phyloP scores from a whole-genome alignment of 2,113 vertebrate genomes.

The Ageneiosus marmoratus region DNA sequence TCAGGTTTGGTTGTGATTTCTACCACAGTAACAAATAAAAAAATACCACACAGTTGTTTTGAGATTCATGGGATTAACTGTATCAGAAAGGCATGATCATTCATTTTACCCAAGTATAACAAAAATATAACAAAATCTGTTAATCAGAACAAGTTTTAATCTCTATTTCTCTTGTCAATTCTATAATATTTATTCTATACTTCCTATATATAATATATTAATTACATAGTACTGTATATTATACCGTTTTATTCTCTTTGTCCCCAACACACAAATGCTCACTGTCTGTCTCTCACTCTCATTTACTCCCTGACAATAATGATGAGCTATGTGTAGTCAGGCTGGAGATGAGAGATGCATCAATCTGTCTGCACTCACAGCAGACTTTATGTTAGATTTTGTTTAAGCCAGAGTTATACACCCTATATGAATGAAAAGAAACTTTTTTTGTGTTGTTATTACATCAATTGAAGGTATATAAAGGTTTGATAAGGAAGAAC shows the following conservation, averaged over 20 bases:
- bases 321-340: constrained; percentile 55
- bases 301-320: constrained; percentile 46
- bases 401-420: constrained; percentile 43
- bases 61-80: not conserved
- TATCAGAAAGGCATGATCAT: not conserved
- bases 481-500: not conserved
- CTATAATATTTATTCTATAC: not conserved
- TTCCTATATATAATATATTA: not conserved
- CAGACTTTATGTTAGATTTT: constrained; percentile 53
- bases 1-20: not conserved
- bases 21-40: not conserved
- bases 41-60: not conserved
- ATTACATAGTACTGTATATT: not conserved
- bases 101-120: not conserved
- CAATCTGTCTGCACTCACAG: constrained; percentile 53
- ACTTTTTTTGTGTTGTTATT: constrained; percentile 10
- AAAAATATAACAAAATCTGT: not conserved
- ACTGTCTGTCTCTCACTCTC: not conserved
- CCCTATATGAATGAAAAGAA: not conserved
- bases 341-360: constrained; percentile 53
- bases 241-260: constrained; percentile 7
- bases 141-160: not conserved
- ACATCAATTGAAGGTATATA: not conserved
- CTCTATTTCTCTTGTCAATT: not conserved
- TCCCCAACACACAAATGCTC: not conserved